Conservation (phyloP, 2,113 vertebrate genomes). For the Peromyscus polionotus region DNA sequence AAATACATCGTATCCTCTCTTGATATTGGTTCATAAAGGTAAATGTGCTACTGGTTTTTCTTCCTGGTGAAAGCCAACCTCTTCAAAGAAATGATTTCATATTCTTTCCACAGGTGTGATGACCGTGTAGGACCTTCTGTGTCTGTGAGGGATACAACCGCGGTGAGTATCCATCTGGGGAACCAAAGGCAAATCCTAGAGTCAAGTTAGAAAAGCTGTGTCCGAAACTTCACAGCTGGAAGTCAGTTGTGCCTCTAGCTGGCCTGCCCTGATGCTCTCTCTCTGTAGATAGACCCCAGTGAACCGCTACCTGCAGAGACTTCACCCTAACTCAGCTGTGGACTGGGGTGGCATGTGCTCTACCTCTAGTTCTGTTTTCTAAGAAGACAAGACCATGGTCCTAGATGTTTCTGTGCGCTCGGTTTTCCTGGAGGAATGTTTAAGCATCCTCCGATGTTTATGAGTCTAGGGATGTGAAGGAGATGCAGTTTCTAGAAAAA, state of each 20-base stretch:
- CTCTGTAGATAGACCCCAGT: not conserved
- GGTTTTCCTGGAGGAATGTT: not conserved
- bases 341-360: not conserved
- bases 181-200: not conserved
- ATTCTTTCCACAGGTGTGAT: constrained; percentile 84
- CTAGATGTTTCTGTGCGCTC: not conserved
- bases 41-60: constrained; percentile 39
- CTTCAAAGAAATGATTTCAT: constrained; percentile 75
- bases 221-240: not conserved
- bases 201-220: not conserved
- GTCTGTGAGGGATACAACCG: constrained; percentile 78
- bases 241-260: not conserved
- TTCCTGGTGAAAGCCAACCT: constrained; percentile 18
- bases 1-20: constrained; percentile 20
- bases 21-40: not conserved
- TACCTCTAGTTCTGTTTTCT: not conserved
- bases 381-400: not conserved
- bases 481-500: not conserved
- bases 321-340: not conserved
- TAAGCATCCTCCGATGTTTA: not conserved
- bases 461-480: not conserved
- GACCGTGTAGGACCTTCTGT: constrained; percentile 53
- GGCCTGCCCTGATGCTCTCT: not conserved
- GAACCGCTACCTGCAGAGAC: not conserved
- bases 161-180: constrained; percentile 79